Evolutionary conservation across 2,113 vertebrate genomes (phyloP), one percentile per base, ranked within the genome.

Genomic region (Dipodomys ordii): DNA sequence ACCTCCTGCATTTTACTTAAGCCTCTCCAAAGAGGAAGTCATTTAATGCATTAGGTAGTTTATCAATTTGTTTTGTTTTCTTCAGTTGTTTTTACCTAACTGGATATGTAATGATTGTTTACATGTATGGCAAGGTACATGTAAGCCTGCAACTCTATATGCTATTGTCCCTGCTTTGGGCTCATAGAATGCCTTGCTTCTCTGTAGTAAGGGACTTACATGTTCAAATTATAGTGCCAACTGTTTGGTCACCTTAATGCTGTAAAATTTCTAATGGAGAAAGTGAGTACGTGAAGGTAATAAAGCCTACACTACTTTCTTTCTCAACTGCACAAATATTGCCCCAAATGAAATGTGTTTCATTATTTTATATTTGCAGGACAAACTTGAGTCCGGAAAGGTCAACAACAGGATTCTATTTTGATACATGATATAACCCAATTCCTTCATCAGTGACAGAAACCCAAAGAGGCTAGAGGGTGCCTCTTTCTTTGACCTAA

Each of bases 11-110:
- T 96, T 96, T 92, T 90, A 88, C 87, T 92, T 93, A 97, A 96
- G 68, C 83, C 90, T 97, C 95, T 87, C 68, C 97, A 93, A 97
- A 95, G 30, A 72, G 82, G 97, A 96, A 97, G 79, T 85, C 93
- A 82, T 73, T 46, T 87, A 80, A 92, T 94, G 94, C 81, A 78
- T 83, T 74, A 89, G 65, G 73, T 93, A 83, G 95, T 46, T 68
- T 65, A 98, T 92, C 87, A 92, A 93, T 68, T 68, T 11, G 49
- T 95, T 96, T 91, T 90, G 65, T 78, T 89, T 82, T 76, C 95
- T 91, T 77, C 8, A 78, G 88, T 93, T 94, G 39, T 88, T 96
- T 95, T 60, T 72, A 82, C 74, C 92, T 67, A 90, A 90, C 10
- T 76, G 67, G 46, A 32, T 2, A 6, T 53, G 4, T 12, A 18